Percentiles rank a stretch among this genome's conserved stretches.
phyloP scores from a whole-genome alignment of 2,797 vertebrate species.

The Pogonophryne albipinna region DNA sequence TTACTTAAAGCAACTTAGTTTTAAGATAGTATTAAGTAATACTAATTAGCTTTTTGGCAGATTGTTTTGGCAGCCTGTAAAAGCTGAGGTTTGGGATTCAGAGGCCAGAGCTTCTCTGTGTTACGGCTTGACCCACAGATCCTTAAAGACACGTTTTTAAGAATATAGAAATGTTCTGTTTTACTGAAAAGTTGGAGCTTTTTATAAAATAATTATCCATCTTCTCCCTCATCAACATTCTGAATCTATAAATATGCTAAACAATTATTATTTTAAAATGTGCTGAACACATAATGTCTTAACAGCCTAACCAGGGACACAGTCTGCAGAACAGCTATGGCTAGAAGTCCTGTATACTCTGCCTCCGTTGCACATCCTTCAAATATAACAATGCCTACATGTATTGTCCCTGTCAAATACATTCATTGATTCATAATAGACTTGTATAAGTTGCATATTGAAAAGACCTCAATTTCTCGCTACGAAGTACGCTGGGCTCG shows the following conservation, averaged over 20 bases:
- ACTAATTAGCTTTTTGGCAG: slow-evolving; percentile 26
- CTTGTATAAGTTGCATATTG: background rate
- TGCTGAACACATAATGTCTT: no score
- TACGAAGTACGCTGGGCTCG: no score
- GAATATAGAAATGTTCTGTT: background rate
- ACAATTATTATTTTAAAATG: no score
- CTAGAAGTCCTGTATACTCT: no score
- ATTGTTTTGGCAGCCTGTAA: slow-evolving; percentile 12
- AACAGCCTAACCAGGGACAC: no score
- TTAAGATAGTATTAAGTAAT: slow-evolving; percentile 6
- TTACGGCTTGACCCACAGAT: background rate
- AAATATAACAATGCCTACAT: no score
- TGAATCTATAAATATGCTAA: background rate
- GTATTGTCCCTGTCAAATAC: no score
- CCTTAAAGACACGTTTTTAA: background rate
- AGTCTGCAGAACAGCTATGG: no score
- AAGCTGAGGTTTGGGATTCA: slow-evolving; percentile 18
- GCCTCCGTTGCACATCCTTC: no score
- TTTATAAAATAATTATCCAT: background rate
- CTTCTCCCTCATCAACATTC: background rate
- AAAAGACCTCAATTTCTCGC: no score
- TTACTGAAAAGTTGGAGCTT: background rate
- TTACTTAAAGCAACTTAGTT: slow-evolving; percentile 17
- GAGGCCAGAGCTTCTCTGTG: background rate
- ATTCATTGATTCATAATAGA: background rate